These are phyloP conservation scores for Eucera pruinosa DNA, from an alignment of 2,888 invertebrate species.

Conservation along the genomic window DNA sequence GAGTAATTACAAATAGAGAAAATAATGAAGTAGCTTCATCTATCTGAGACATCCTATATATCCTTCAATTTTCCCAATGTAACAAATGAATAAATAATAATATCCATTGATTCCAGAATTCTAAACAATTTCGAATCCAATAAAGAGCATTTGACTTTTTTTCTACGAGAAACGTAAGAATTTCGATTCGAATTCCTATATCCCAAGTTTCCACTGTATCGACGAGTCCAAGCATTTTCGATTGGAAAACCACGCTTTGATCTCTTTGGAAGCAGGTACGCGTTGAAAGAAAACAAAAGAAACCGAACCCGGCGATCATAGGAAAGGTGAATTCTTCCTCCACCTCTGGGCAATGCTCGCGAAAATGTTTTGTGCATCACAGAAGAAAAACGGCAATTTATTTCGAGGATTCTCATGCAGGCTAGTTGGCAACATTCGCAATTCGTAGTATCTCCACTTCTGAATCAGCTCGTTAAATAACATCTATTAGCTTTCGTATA, in stretches of 20 bases:
- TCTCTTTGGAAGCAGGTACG: conserved; percentile 12
- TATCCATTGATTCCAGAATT: no score
- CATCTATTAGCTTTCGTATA: conserved; percentile 52
- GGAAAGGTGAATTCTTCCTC: conserved; percentile 31
- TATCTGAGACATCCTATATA: no score
- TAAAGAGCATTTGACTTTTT: neutral
- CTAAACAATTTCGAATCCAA: conserved; percentile 2
- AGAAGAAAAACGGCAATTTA: conserved; percentile 57
- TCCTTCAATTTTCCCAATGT: no score
- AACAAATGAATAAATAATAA: neutral
- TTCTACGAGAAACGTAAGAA: neutral
- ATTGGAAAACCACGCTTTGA: conserved; percentile 18
- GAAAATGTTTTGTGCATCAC: conserved; percentile 26
- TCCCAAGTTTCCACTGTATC: neutral
- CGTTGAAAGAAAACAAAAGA: conserved; percentile 39
- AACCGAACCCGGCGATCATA: neutral
- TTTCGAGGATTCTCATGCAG: conserved; percentile 55
- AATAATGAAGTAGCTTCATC: no score
- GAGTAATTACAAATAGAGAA: no score
- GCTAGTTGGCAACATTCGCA: conserved; percentile 50
- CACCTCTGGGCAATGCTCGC: conserved; percentile 38
- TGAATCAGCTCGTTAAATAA: conserved; percentile 48
- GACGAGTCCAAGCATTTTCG: neutral
- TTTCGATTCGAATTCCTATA: neutral
- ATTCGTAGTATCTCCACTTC: conserved; percentile 8